A percentile compares a stretch with the other conserved stretches of the same genome.
Evolutionary conservation across 2,113 vertebrate species (phyloP).

Genomic region (Thunnus thynnus): DNA sequence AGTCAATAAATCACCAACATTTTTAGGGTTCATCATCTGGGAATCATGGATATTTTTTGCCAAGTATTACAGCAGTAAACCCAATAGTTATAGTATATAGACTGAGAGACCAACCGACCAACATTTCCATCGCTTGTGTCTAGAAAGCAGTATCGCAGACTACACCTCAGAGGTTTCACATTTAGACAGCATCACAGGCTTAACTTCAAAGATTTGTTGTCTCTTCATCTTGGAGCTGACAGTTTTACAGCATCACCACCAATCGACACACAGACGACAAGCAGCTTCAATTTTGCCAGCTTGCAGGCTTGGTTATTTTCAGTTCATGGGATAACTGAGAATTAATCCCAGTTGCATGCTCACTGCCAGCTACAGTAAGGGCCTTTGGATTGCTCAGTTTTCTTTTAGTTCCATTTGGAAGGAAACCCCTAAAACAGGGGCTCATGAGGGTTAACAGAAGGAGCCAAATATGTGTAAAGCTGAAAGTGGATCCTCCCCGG

Average conservation of each 20-base stretch:
- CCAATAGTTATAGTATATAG: not conserved
- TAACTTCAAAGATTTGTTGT: slow-evolving; percentile 49
- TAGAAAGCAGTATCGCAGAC: slow-evolving; percentile 27
- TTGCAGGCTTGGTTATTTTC: slow-evolving; percentile 76
- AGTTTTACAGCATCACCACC: slow-evolving; percentile 58
- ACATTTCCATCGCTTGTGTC: not conserved
- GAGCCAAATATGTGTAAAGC: slow-evolving; percentile 44
- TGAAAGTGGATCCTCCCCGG: slow-evolving; percentile 44
- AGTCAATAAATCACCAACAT: not conserved
- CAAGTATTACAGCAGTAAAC: not conserved
- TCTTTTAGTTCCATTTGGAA: slow-evolving; percentile 52
- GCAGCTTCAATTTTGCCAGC: slow-evolving; percentile 70
- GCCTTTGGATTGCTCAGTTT: slow-evolving; percentile 41
- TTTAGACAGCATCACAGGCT: slow-evolving; percentile 46
- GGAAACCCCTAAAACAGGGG: slow-evolving; percentile 15
- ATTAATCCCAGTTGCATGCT: slow-evolving; percentile 36
- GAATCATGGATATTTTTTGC: not conserved
- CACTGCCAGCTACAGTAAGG: slow-evolving; percentile 30
- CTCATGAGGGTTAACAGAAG: slow-evolving; percentile 9
- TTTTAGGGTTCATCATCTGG: not conserved
- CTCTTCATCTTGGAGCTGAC: slow-evolving; percentile 55
- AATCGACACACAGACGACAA: slow-evolving; percentile 31
- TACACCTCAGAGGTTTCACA: slow-evolving; percentile 44
- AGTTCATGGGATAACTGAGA: slow-evolving; percentile 54
- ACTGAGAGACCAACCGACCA: not conserved